A percentile compares a stretch with the other conserved stretches of the same genome.
Conservation (phyloP, 2,888 invertebrate species). For the Acleris emargana region DNA sequence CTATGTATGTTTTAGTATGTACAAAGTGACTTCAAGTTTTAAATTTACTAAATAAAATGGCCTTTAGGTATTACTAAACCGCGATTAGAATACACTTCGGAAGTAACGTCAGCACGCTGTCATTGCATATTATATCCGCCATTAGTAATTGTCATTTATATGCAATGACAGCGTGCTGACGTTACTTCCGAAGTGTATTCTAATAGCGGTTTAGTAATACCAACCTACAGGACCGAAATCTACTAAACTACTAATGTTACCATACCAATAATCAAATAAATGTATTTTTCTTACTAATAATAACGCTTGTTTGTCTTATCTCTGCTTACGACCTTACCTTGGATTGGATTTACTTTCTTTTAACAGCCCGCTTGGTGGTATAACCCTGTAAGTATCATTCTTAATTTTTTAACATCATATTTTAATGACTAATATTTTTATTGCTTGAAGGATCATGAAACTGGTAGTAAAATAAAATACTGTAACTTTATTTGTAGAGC, state of each 20-base stretch:
- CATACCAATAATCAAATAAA: constrained; percentile 14
- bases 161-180: too few species aligned
- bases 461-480: neutral
- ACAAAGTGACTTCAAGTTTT: neutral
- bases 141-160: too few species aligned
- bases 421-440: neutral
- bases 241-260: constrained; percentile 35
- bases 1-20: neutral
- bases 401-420: neutral
- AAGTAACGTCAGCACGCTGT: too few species aligned
- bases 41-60: neutral
- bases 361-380: constrained; percentile 96
- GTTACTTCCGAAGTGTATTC: too few species aligned
- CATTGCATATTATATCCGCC: too few species aligned
- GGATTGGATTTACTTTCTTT: constrained; percentile 52
- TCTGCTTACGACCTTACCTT: constrained; percentile 55
- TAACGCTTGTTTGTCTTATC: constrained; percentile 45
- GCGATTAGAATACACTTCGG: too few species aligned
- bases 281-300: constrained; percentile 39
- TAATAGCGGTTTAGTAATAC: too few species aligned
- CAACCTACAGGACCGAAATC: constrained; percentile 36
- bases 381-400: constrained; percentile 90
- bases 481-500: neutral
- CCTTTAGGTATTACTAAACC: too few species aligned
- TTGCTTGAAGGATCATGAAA: neutral